Evolutionary conservation across 2,113 vertebrate species (phyloP).

Genomic region (Aphyosemion australe): DNA sequence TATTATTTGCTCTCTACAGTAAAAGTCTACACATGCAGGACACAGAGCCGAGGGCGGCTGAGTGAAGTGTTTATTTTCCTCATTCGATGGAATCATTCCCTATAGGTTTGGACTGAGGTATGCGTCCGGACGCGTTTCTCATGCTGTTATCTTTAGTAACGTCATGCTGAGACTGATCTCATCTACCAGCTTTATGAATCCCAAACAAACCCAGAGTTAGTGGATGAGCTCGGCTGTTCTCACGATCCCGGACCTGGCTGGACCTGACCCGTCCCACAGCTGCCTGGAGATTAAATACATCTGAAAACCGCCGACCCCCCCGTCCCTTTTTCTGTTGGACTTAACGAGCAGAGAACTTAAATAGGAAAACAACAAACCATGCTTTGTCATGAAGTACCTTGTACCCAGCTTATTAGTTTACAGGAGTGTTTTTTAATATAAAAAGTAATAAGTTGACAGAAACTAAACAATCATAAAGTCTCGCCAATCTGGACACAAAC

Average conservation of each 20-base stretch:
- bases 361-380: slow-evolving; percentile 67
- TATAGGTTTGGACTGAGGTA: slow-evolving; percentile 97
- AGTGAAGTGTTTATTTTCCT: slow-evolving; percentile 89
- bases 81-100: slow-evolving; percentile 89
- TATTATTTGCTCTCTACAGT: slow-evolving; percentile 86
- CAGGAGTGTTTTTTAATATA: slow-evolving; percentile 88
- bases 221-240: slow-evolving; percentile 82
- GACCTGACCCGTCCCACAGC: slow-evolving; percentile 84
- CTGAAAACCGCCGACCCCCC: slow-evolving; percentile 76
- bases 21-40: slow-evolving; percentile 98
- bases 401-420: slow-evolving; percentile 90
- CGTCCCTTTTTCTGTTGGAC: slow-evolving; percentile 26
- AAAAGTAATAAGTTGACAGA: slow-evolving; percentile 86
- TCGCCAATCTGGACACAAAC: slow-evolving; percentile 78
- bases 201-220: slow-evolving; percentile 84
- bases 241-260: slow-evolving; percentile 81
- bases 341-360: slow-evolving; percentile 75
- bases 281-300: slow-evolving; percentile 82
- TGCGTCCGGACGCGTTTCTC: slow-evolving; percentile 93
- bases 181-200: slow-evolving; percentile 88
- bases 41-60: slow-evolving; percentile 94
- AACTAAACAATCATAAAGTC: slow-evolving; percentile 81
- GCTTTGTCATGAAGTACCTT: slow-evolving; percentile 83
- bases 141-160: slow-evolving; percentile 97
- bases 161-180: slow-evolving; percentile 94